phyloP scores from a whole-genome alignment of 92 coral and sea anemone genomes.

The Blastomussa wellsi region DNA sequence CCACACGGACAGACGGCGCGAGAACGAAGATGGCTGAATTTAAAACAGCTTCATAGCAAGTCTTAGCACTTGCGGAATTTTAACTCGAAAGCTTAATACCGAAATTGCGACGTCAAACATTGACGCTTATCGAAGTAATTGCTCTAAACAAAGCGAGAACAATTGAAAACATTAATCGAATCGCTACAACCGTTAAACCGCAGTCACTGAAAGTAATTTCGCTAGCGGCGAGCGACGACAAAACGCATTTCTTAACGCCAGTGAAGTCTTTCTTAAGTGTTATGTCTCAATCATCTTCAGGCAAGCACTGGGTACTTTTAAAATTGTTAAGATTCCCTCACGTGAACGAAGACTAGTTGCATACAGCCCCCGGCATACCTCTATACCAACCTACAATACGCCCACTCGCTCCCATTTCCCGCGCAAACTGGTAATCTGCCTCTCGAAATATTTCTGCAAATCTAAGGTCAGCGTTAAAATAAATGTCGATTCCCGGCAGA shows the following conservation, averaged over 20 bases:
- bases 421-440: background rate
- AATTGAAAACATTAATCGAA: background rate
- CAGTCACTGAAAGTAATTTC: background rate
- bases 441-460: background rate
- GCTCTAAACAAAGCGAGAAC: background rate
- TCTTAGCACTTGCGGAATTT: background rate
- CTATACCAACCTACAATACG: background rate
- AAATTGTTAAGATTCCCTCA: slow-evolving; percentile 33
- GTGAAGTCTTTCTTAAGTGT: background rate
- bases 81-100: background rate
- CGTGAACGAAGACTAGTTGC: background rate
- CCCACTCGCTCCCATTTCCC: background rate
- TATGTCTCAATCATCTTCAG: background rate
- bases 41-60: background rate
- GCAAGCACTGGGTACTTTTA: slow-evolving; percentile 4
- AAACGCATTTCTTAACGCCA: slow-evolving; percentile 10
- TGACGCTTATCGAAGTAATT: background rate
- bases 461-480: background rate
- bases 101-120: background rate
- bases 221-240: slow-evolving; percentile 5
- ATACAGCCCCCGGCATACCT: background rate
- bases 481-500: too few species aligned
- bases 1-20: slow-evolving; percentile 10
- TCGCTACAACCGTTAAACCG: background rate
- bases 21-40: background rate